Conservation (phyloP, 1,140 invertebrate species). For the Heterodera schachtii region DNA sequence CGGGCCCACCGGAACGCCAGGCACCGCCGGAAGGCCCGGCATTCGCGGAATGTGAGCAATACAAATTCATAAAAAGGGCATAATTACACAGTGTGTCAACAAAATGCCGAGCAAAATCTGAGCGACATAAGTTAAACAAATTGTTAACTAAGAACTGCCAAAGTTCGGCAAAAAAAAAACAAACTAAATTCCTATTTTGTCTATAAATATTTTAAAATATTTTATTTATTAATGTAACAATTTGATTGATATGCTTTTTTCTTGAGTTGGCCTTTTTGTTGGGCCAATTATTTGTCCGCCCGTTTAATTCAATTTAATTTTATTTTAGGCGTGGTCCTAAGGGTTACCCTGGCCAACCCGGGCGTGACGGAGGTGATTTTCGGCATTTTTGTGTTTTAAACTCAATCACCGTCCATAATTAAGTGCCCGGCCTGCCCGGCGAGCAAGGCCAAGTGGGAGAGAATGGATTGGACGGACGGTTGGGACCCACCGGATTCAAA, state of each 20-base stretch:
- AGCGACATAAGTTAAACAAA: too few relatives aligned
- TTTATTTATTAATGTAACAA: too few relatives aligned
- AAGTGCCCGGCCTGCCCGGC: constrained; percentile 50
- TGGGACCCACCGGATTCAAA: constrained; percentile 40
- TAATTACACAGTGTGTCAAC: too few relatives aligned
- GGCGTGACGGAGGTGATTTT: constrained; percentile 25
- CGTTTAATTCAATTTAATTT: background rate
- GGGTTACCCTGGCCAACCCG: constrained; percentile 46
- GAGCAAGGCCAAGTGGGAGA: constrained; percentile 36
- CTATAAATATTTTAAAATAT: too few relatives aligned
- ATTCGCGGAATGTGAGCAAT: constrained; percentile 36
- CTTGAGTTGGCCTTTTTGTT: background rate
- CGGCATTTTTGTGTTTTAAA: too few relatives aligned
- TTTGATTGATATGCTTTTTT: too few relatives aligned
- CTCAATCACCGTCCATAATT: constrained; percentile 4
- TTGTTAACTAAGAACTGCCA: too few relatives aligned
- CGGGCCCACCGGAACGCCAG: constrained; percentile 40
- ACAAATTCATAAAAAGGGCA: too few relatives aligned
- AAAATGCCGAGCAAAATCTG: too few relatives aligned
- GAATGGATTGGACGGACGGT: constrained; percentile 40
- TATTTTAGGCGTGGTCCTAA: constrained; percentile 43
- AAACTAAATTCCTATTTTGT: too few relatives aligned
- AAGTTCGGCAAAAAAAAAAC: too few relatives aligned
- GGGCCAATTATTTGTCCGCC: too few relatives aligned
- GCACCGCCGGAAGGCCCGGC: constrained; percentile 47